Conservation (phyloP, 2,113 vertebrate genomes). For the Aptenodytes forsteri region DNA sequence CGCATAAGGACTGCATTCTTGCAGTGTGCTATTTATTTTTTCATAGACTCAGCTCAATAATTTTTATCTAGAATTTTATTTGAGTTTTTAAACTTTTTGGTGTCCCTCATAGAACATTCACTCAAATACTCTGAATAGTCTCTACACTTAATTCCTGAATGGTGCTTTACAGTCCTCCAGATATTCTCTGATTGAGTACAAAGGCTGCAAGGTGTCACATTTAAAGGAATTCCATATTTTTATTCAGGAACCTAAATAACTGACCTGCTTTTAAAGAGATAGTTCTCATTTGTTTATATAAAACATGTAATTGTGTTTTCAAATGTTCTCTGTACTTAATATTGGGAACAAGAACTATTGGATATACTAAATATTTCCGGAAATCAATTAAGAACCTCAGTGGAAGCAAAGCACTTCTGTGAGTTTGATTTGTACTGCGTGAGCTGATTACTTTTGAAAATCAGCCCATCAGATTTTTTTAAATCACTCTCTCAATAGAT, state of each 20-base stretch:
- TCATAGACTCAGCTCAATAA: background rate
- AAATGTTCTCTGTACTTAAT: background rate
- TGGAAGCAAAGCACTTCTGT: background rate
- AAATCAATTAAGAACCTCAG: background rate
- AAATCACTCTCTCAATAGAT: background rate
- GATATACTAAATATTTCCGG: background rate
- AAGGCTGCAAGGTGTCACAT: background rate
- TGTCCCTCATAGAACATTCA: background rate
- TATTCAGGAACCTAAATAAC: background rate
- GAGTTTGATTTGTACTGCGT: background rate
- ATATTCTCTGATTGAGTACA: background rate
- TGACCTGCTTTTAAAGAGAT: background rate
- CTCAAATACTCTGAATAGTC: background rate
- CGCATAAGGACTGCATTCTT: background rate
- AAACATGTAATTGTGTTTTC: background rate
- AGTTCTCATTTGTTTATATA: background rate
- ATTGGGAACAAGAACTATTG: background rate
- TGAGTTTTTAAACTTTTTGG: background rate
- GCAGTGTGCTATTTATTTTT: background rate
- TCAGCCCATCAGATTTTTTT: background rate
- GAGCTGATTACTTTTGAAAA: background rate
- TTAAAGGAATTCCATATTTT: background rate
- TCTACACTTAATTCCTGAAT: background rate
- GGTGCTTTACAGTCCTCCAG: background rate
- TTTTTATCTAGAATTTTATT: background rate